Evolutionary conservation across 2,888 invertebrate genomes (phyloP).

Genomic region (Ennomos erosarius): DNA sequence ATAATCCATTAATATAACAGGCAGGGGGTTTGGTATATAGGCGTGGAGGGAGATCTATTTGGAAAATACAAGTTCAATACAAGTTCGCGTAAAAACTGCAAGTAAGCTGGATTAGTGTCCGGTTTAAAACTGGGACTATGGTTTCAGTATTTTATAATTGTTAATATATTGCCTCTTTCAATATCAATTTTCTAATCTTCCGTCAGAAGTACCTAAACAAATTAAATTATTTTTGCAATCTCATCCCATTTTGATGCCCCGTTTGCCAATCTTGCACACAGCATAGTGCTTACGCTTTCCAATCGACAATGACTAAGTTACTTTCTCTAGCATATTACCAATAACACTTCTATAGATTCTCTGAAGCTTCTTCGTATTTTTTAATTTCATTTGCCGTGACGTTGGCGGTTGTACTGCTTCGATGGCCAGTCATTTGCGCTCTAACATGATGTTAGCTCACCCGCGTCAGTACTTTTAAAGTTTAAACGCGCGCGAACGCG

Average conservation of each 20-base stretch:
- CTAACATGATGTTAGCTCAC: conserved; percentile 55
- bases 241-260: conserved; percentile 13
- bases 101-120: too few species aligned
- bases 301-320: conserved; percentile 61
- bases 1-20: too few species aligned
- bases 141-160: conserved; percentile 5
- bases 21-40: too few species aligned
- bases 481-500: conserved; percentile 60
- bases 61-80: too few species aligned
- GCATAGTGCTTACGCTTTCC: conserved; percentile 75
- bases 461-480: conserved; percentile 40
- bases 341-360: conserved; percentile 61
- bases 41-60: too few species aligned
- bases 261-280: conserved; percentile 28
- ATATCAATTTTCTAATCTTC: too few species aligned
- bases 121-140: too few species aligned
- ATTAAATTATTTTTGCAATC: neutral
- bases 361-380: conserved; percentile 65
- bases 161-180: neutral
- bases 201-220: too few species aligned
- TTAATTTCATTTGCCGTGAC: conserved; percentile 75
- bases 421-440: conserved; percentile 66
- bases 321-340: conserved; percentile 62
- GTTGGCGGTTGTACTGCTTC: conserved; percentile 72
- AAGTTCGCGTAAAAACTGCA: too few species aligned